Conservation (phyloP, 2,888 invertebrate genomes). For the Cosmia trapezina region DNA sequence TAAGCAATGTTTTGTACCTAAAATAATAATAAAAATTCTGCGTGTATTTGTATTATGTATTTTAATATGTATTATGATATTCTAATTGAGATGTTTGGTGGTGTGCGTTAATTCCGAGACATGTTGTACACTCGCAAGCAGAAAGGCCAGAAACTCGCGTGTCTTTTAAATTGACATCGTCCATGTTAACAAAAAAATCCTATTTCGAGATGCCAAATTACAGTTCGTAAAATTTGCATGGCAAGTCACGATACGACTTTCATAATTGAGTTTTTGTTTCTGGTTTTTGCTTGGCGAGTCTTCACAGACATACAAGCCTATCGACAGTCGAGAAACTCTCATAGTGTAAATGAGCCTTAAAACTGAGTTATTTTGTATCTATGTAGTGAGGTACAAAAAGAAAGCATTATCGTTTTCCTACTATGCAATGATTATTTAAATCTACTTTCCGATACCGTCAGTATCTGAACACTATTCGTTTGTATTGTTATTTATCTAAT, state of each 20-base stretch:
- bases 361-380: slow-evolving; percentile 14
- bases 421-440: slow-evolving; percentile 13
- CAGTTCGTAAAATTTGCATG: not conserved
- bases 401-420: slow-evolving; percentile 41
- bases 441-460: slow-evolving; percentile 2
- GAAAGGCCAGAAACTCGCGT: not conserved
- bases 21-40: too few relatives aligned
- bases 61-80: too few relatives aligned
- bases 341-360: slow-evolving; percentile 16
- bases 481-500: slow-evolving; percentile 34
- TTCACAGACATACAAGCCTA: not conserved
- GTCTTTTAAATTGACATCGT: not conserved
- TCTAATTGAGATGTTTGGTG: too few relatives aligned
- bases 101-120: too few relatives aligned
- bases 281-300: not conserved
- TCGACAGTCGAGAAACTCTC: not conserved
- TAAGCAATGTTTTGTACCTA: too few relatives aligned
- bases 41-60: too few relatives aligned
- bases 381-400: slow-evolving; percentile 14
- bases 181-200: too few relatives aligned
- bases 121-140: too few relatives aligned
- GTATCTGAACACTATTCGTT: slow-evolving; percentile 23
- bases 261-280: not conserved
- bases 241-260: not conserved
- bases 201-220: not conserved